These are phyloP conservation scores for Anadara kagoshimensis DNA, from an alignment of 1,140 invertebrate species.

Conservation along the genomic window DNA sequence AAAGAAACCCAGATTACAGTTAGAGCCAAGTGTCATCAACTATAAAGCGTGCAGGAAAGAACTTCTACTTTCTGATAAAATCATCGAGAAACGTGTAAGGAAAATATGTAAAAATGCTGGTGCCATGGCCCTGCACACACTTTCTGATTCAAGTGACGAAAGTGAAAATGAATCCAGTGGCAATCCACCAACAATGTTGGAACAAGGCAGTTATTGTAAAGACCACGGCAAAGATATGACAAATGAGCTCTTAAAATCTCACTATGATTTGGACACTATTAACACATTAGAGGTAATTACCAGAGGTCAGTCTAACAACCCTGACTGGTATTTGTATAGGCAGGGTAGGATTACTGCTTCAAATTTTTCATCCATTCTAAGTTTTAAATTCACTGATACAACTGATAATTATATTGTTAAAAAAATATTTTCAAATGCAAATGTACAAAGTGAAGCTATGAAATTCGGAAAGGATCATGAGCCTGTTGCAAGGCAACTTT, in stretches of 20 bases:
- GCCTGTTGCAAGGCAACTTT: not conserved
- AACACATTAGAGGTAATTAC: slow-evolving; percentile 4
- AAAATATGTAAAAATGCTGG: slow-evolving; percentile 10
- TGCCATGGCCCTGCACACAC: slow-evolving; percentile 9
- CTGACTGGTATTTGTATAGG: slow-evolving; percentile 13
- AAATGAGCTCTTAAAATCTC: not conserved
- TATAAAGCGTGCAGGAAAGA: not conserved
- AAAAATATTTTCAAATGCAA: not conserved
- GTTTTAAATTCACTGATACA: not conserved
- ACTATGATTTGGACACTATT: not conserved
- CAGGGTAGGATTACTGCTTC: slow-evolving; percentile 14
- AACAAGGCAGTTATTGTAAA: not conserved
- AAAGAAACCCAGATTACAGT: not conserved
- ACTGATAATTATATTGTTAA: slow-evolving; percentile 26
- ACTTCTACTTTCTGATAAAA: not conserved
- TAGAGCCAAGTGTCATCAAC: not conserved
- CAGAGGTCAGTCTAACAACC: slow-evolving; percentile 9
- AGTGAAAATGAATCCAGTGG: not conserved
- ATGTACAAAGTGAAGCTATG: not conserved
- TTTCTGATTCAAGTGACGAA: slow-evolving; percentile 12
- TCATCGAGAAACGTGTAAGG: slow-evolving; percentile 10
- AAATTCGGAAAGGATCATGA: slow-evolving; percentile 18
- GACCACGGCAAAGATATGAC: not conserved
- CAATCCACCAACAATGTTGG: not conserved
- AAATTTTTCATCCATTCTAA: slow-evolving; percentile 2